Conservation (phyloP, 2,113 vertebrate genomes). For the Elachura formosa region DNA sequence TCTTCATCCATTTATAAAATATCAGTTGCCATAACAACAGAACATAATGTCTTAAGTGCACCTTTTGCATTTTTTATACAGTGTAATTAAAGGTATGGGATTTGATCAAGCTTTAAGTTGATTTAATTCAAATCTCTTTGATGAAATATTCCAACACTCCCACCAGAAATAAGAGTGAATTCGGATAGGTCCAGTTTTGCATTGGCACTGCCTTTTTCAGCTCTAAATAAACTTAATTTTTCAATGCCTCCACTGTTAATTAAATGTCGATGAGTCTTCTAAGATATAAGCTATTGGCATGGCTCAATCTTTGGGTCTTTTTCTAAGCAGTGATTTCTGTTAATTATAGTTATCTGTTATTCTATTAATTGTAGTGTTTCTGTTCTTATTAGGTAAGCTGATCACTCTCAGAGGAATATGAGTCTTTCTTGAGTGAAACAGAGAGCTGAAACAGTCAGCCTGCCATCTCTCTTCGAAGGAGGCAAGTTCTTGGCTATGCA, state of each 20-base stretch:
- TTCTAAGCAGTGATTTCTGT: constrained; percentile 6
- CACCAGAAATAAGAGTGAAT: background rate
- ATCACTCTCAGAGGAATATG: background rate
- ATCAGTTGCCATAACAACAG: constrained; percentile 49
- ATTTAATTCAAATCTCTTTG: background rate
- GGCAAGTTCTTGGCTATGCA: background rate
- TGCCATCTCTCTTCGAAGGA: background rate
- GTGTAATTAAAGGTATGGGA: background rate
- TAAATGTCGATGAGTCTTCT: background rate
- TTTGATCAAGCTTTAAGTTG: background rate
- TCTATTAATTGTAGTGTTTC: too few relatives aligned
- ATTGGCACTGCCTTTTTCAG: background rate
- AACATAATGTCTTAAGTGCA: background rate
- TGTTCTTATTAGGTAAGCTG: constrained; percentile 1
- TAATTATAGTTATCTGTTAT: constrained; percentile 13
- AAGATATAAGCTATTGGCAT: background rate
- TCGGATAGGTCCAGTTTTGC: background rate
- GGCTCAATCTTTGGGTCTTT: background rate
- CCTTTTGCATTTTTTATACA: background rate
- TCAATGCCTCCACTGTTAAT: background rate
- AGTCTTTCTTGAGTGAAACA: background rate
- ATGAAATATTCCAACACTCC: background rate
- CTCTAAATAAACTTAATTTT: background rate
- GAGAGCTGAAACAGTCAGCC: background rate
- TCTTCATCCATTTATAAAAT: background rate